Evolutionary conservation across 2,113 vertebrate species (phyloP), one percentile per base, ranked within the genome.

Genomic region (Misgurnus anguillicaudatus): DNA sequence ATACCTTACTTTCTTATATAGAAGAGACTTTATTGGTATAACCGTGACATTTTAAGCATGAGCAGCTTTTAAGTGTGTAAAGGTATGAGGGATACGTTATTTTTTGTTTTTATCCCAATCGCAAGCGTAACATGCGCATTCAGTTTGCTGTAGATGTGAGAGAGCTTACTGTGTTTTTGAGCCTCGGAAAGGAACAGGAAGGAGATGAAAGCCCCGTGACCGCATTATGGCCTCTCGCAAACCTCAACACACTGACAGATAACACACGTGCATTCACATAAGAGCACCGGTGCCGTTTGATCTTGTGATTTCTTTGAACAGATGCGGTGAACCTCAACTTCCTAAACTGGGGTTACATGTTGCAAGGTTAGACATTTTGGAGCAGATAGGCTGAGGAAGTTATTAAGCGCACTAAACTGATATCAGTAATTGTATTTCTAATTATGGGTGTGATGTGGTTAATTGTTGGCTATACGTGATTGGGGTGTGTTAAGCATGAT

Each of bases 151-250:
- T 19, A 62, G 5, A 51, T 41, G 45, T 16, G 16, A n/a, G 36
- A 42, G 36, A 62, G 58, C 8, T 58, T 17, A 19, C 42, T 21
- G 4, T 75, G 57, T 51, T 64, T 63, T 53, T 76, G 17, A 14
- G 39, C 47, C 13, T 58, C 41, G 19, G 21, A 78, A 51, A 70
- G 61, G n/a, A 67, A 63, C 61, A 72, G 68, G 57, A 80, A 61
- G 66, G 60, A 74, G 68, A 74, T 69, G 62, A 83, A 83, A 80
- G 68, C 16, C 53, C 9, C 11, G 19, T 73, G 53, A 78, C 57
- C 41, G 0, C 78, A 72, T 76, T 71, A 48, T 7, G 38, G 9
- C 9, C 11, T 55, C 48, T 42, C 2, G 0, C 38, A 24, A 41
- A 10, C 58, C 48, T 16, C 58, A 8, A 13, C 63, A 38, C 14